Evolutionary conservation across 1,140 invertebrate species (phyloP).

Genomic region (Coptotermes formosanus): DNA sequence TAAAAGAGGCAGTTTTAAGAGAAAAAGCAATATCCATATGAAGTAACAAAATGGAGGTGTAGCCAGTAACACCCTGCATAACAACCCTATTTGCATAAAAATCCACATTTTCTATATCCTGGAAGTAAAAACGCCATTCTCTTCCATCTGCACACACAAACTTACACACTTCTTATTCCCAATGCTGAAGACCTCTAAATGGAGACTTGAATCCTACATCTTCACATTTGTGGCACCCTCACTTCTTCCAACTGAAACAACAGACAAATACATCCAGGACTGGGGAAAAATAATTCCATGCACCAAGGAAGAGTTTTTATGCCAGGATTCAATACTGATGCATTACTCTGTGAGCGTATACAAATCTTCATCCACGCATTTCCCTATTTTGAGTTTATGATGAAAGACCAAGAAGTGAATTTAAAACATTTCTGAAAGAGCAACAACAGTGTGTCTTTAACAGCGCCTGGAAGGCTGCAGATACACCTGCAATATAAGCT

Average conservation of each 20-base stretch:
- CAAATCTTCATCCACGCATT: not conserved
- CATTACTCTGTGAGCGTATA: not conserved
- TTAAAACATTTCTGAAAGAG: too few relatives aligned
- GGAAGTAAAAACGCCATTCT: not conserved
- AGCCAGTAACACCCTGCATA: not conserved
- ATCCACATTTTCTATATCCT: not conserved
- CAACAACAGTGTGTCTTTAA: too few relatives aligned
- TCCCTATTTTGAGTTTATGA: not conserved
- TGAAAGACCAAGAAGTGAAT: not conserved
- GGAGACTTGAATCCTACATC: not conserved
- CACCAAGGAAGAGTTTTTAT: not conserved
- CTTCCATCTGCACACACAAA: not conserved
- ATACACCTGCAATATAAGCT: too few relatives aligned
- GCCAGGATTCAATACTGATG: not conserved
- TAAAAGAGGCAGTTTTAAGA: not conserved
- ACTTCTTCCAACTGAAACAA: conserved; percentile 12
- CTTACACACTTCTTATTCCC: not conserved
- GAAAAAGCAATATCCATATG: not conserved
- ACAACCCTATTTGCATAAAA: not conserved
- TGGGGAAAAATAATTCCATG: not conserved
- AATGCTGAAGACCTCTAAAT: not conserved
- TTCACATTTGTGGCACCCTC: not conserved
- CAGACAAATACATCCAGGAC: conserved; percentile 18
- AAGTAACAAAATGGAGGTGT: not conserved
- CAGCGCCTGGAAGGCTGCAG: too few relatives aligned